Base-by-base conservation (phyloP, 2,113 vertebrate species). In the Nematolebias whitei region DNA sequence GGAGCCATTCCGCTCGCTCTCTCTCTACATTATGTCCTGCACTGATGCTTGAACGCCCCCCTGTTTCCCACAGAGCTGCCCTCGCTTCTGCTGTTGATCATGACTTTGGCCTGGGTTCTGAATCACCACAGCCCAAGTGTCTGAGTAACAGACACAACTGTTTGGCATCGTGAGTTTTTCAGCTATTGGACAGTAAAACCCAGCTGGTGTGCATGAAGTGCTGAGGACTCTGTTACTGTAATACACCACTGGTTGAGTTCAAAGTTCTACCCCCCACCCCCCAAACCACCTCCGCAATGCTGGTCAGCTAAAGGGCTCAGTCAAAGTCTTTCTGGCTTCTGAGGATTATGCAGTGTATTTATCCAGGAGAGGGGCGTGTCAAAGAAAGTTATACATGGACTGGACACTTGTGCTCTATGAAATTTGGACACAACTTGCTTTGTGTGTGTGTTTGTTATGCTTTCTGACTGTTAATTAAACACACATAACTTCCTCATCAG, bases 321-420 rank as follows among this genome's bases (percentile, higher is more conserved):
- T 62, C 70, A 78, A 71, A 57, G 62, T 55, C 68, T 63, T 68
- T 68, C 52, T 64, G 64, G 73, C 51, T 43, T 73, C n/a, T n/a
- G n/a, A 64, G 65, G 54, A 66, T 51, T 71, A 61, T 82, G 63
- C 51, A 64, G 69, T 67, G 57, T 79, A 74, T 86, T 84, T 80
- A 81, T 85, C 76, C 64, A 63, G 54, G 78, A 70, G 10, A 40
- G 51, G 50, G 69, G 73, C 59, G 80, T 88, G 91, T 94, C 92
- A 92, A 91, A 91, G 90, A 81, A 93, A 92, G 92, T 94, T 93
- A 89, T 89, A 88, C 87, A 88, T n/a, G n/a, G n/a, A n/a, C n/a
- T 68, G 74, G 88, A 86, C 64, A 76, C 75, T 90, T 88, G 83
- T 75, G 82, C 85, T 67, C 69, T 63, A 91, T 80, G 77, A 92